A percentile compares a stretch with the other conserved stretches of the same genome.
phyloP scores from a whole-genome alignment of 2,113 vertebrate genomes.

The Amphiprion ocellaris region DNA sequence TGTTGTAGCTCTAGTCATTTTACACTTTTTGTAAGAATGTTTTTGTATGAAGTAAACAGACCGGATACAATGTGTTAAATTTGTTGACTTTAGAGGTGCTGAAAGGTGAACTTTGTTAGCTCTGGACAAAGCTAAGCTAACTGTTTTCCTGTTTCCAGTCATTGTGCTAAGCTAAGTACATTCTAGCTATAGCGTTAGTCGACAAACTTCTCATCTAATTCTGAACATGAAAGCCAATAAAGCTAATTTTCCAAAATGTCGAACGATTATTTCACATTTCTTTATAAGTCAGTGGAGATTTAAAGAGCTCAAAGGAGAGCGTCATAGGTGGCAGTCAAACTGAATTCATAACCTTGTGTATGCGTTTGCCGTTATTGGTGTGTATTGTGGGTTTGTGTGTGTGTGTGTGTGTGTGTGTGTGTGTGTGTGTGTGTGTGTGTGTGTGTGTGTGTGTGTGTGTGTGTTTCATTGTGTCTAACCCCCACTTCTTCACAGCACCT shows the following conservation, averaged over 20 bases:
- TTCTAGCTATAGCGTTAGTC: background rate
- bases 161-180: background rate
- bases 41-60: too few relatives aligned
- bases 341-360: background rate
- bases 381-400: conserved; percentile 6
- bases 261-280: background rate
- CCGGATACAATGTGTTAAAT: too few relatives aligned
- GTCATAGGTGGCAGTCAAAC: background rate
- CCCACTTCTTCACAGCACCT: conserved; percentile 35
- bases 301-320: background rate
- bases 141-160: background rate
- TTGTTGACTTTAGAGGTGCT: too few relatives aligned
- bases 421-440: too few relatives aligned
- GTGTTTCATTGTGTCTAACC: conserved; percentile 18
- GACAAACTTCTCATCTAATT: too few relatives aligned
- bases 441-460: conserved; percentile 24
- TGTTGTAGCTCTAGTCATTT: too few relatives aligned
- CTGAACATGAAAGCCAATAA: background rate
- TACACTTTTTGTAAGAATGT: too few relatives aligned
- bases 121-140: background rate
- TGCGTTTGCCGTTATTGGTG: background rate
- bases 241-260: background rate
- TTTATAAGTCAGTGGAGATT: background rate
- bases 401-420: conserved; percentile 2
- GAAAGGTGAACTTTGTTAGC: too few relatives aligned